Percentiles rank a stretch among this genome's conserved stretches.
These are phyloP conservation scores for Cheirogaleus major DNA, from an alignment of 2,797 vertebrate species.

Conservation along the genomic window DNA sequence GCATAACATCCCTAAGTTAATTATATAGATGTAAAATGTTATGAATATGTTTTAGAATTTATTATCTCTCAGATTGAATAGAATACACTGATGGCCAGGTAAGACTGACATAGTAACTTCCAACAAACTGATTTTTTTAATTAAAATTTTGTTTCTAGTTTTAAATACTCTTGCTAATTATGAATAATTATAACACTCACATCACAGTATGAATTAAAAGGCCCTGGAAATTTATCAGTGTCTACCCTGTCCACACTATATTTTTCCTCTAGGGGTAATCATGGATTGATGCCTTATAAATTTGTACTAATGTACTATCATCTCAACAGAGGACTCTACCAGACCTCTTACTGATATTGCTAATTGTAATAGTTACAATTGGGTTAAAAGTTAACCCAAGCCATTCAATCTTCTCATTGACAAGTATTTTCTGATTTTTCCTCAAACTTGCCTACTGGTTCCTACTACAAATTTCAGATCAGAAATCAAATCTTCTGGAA, in stretches of 20 bases:
- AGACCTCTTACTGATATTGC: background rate
- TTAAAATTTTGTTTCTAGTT: background rate
- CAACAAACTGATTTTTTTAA: background rate
- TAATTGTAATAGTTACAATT: background rate
- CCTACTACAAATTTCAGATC: background rate
- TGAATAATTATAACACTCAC: background rate
- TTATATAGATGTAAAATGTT: conserved; percentile 1
- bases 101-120: background rate
- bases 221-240: background rate
- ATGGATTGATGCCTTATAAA: background rate
- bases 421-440: background rate
- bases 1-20: background rate
- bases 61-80: background rate
- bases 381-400: background rate
- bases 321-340: background rate
- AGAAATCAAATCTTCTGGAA: background rate
- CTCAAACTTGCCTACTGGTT: background rate
- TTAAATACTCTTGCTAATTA: background rate
- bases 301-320: background rate
- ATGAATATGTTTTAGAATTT: background rate
- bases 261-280: background rate
- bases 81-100: background rate
- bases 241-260: background rate
- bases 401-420: background rate
- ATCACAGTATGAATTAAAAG: background rate